Percentiles rank a stretch among this genome's conserved stretches.
Evolutionary conservation across 2,888 invertebrate species (phyloP).

Genomic region (Blastobasis adustella): DNA sequence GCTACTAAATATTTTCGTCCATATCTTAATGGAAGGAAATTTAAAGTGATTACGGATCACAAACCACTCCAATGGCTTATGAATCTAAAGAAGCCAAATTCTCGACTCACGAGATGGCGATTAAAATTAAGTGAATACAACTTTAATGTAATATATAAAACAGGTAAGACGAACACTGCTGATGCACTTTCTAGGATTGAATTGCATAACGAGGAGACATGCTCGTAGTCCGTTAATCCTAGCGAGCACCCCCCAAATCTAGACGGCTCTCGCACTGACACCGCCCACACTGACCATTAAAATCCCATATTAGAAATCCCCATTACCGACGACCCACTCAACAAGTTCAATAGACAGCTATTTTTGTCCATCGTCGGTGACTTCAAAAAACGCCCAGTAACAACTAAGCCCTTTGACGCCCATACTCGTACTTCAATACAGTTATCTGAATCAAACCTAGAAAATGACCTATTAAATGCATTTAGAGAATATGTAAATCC

Average conservation of each 20-base stretch:
- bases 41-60: neutral
- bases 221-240: neutral
- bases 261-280: neutral
- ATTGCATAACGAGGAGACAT: too few relatives aligned
- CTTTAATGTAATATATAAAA: neutral
- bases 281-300: constrained; percentile 3
- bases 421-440: constrained; percentile 10
- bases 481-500: constrained; percentile 6
- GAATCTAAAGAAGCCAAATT: neutral
- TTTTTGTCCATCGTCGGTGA: constrained; percentile 8
- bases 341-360: constrained; percentile 12
- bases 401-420: constrained; percentile 12
- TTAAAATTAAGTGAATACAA: neutral
- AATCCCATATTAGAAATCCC: neutral
- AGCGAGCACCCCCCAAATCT: neutral
- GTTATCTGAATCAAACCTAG: constrained; percentile 9
- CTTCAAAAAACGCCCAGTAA: constrained; percentile 6
- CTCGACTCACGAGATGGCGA: too few relatives aligned
- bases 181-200: neutral
- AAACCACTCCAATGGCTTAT: neutral
- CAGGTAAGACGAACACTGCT: neutral
- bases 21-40: too few relatives aligned
- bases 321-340: constrained; percentile 11
- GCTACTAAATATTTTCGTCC: neutral
- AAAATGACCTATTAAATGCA: constrained; percentile 3